Percentiles rank a stretch among this genome's conserved stretches.
Evolutionary conservation across 2,888 invertebrate genomes (phyloP).

Genomic region (Caenorhabditis sinica): DNA sequence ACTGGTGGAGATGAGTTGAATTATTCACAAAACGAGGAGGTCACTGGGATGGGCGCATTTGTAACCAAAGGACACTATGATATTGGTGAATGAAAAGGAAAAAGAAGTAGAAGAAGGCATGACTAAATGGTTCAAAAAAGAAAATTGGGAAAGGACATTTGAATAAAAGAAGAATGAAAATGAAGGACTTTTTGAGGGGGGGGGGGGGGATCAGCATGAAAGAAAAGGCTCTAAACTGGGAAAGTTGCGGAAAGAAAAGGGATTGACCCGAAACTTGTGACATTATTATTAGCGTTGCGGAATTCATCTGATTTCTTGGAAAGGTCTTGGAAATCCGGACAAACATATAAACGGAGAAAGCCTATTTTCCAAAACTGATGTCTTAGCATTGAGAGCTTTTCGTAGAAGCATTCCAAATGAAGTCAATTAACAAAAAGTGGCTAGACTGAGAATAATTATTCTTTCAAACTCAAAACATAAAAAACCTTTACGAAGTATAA

Average conservation of each 20-base stretch:
- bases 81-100: conserved; percentile 34
- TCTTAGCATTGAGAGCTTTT: not conserved
- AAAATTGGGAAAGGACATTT: conserved; percentile 32
- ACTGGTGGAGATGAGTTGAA: conserved; percentile 43
- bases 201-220: not conserved
- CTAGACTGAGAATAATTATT: not conserved
- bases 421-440: not conserved
- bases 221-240: no score
- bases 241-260: no score
- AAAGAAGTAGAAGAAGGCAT: not conserved
- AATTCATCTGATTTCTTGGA: no score
- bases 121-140: conserved; percentile 12
- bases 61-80: conserved; percentile 56
- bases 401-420: not conserved
- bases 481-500: no score
- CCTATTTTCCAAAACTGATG: no score
- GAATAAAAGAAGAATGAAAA: conserved; percentile 43
- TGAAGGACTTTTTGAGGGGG: not conserved
- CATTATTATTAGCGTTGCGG: no score
- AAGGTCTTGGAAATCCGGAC: no score
- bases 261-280: no score
- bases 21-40: conserved; percentile 39
- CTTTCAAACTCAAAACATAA: not conserved
- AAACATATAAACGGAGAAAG: no score
- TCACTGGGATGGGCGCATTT: conserved; percentile 47